Base-by-base conservation (phyloP, 2,113 vertebrate genomes). In the Cottus gobio region DNA sequence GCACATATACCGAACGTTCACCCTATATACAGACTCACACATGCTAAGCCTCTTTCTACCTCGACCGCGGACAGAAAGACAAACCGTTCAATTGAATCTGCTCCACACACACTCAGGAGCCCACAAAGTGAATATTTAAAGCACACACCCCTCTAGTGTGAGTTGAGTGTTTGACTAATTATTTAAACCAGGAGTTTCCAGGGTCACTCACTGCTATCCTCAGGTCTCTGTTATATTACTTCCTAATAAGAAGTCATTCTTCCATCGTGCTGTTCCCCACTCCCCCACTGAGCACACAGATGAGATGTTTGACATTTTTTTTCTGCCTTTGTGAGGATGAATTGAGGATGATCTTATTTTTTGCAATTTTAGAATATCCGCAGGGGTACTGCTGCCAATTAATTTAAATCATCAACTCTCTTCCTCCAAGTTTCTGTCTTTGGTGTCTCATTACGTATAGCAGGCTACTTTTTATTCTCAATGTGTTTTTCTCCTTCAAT, bases 331-430 rank as follows among this genome's bases (percentile, higher is more conserved):
- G 48, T 68, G 31, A 81, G 76, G 79, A 71, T 84, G 87, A 77
- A 75, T 86, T 80, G 52, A 75, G 48, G 69, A 78, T 81, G 79
- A 80, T 83, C 82, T 75, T 76, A 46, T 87, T 79, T 85, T 71
- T 79, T 57, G 20, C 36, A 58, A 48, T 79, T 83, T 83, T 66
- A 44, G 37, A 71, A 73, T 83, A 77, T 85, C 76, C 64, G 9
- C 78, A 79, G 75, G 81, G 80, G 50, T 62, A 72, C 56, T 20
- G 13, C 64, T 84, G 77, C 64, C 74, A 90, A 87, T 91, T 85
- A 73, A 87, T 89, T 85, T 77, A 83, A 61, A 82, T 82, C 57
- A 88, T 90, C 84, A 85, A 58, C 79, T 70, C 66, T 85, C 50
- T 52, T 60, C 73, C 70, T 64, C 74, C 48, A 67, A 72, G 42